A percentile compares a stretch with the other conserved stretches of the same genome.
Evolutionary conservation across 2,888 invertebrate genomes (phyloP).

Genomic region (Athalia cordata): DNA sequence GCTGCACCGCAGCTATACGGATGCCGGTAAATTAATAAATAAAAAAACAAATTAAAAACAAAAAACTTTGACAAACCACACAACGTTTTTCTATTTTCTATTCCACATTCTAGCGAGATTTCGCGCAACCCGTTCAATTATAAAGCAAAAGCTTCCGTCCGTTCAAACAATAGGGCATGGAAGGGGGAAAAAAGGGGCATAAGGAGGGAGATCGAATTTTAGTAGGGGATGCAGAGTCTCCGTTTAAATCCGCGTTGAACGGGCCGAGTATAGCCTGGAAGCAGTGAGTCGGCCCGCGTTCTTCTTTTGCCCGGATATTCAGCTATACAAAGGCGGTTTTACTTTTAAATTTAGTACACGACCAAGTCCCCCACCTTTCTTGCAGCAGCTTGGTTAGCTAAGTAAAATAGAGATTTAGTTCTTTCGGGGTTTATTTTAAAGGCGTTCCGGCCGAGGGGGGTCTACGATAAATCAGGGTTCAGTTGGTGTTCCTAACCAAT

Average conservation of each 20-base stretch:
- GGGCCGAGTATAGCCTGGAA: slow-evolving; percentile 3
- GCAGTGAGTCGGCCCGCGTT: neutral
- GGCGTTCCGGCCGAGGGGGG: slow-evolving; percentile 51
- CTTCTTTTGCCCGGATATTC: slow-evolving; percentile 56
- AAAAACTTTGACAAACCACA: too few species aligned
- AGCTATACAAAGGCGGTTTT: slow-evolving; percentile 70
- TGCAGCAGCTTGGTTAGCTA: slow-evolving; percentile 56
- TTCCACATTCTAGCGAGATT: neutral
- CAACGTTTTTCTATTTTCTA: too few species aligned
- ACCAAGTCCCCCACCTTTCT: slow-evolving; percentile 49
- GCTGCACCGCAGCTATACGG: slow-evolving; percentile 65
- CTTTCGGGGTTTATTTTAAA: slow-evolving; percentile 61
- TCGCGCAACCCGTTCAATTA: slow-evolving; percentile 19
- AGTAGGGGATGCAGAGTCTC: slow-evolving; percentile 4
- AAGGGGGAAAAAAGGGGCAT: neutral
- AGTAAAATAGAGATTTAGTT: slow-evolving; percentile 69
- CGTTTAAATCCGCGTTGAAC: slow-evolving; percentile 36
- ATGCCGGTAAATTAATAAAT: slow-evolving; percentile 48
- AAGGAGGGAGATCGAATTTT: slow-evolving; percentile 14
- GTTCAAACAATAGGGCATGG: slow-evolving; percentile 19
- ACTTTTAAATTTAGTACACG: slow-evolving; percentile 71
- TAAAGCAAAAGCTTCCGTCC: slow-evolving; percentile 9
- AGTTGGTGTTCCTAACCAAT: slow-evolving; percentile 29
- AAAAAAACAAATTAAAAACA: too few species aligned
- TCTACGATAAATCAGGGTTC: slow-evolving; percentile 56